Evolutionary conservation across 2,113 vertebrate genomes (phyloP).

Genomic region (Sceloporus undulatus): DNA sequence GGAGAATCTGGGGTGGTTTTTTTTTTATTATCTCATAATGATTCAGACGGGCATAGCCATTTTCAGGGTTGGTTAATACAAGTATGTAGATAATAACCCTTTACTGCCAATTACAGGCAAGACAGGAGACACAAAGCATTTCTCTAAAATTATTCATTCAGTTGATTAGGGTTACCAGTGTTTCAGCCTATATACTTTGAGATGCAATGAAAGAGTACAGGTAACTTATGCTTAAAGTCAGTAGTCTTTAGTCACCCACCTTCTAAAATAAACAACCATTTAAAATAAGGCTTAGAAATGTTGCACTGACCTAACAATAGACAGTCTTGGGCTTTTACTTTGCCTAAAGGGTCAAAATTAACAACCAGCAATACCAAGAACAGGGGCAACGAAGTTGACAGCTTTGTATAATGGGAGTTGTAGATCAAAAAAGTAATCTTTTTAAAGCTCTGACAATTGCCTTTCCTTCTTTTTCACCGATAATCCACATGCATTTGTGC

Average conservation of each 20-base stretch:
- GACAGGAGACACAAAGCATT: slow-evolving; percentile 29
- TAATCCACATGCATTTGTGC: not conserved
- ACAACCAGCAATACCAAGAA: no score
- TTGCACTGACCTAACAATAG: not conserved
- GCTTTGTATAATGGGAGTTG: not conserved
- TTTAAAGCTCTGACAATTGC: not conserved
- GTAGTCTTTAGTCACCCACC: not conserved
- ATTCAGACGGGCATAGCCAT: slow-evolving; percentile 24
- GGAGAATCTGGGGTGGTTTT: slow-evolving; percentile 44
- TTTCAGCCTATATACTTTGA: not conserved
- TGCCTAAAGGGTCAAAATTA: not conserved
- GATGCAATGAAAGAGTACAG: not conserved
- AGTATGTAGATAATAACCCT: not conserved
- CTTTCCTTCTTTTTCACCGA: not conserved
- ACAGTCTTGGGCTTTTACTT: not conserved
- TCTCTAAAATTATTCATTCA: slow-evolving; percentile 54
- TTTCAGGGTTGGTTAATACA: not conserved
- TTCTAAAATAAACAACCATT: not conserved
- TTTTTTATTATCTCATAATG: slow-evolving; percentile 47
- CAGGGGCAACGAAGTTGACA: not conserved
- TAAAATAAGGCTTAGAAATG: not conserved
- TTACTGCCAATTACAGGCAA: slow-evolving; percentile 42
- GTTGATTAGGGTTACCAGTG: not conserved
- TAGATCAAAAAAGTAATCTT: not conserved
- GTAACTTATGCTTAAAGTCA: not conserved